These are phyloP conservation scores for Orientallactaga bullata DNA, from an alignment of 2,113 vertebrate genomes.

Conservation along the genomic window DNA sequence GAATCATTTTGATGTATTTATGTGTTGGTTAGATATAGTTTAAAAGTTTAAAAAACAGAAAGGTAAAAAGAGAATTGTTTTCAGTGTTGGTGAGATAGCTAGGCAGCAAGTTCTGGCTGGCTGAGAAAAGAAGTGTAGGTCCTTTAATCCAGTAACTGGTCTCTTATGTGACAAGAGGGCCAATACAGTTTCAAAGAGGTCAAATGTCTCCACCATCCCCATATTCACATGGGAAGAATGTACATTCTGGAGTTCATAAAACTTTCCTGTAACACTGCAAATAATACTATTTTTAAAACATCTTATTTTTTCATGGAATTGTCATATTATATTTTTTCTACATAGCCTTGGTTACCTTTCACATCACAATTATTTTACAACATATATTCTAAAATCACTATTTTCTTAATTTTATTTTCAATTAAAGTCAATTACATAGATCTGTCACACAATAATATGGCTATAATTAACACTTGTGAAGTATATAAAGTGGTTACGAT, in stretches of 20 bases:
- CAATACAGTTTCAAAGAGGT: background rate
- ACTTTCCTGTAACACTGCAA: background rate
- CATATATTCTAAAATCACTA: background rate
- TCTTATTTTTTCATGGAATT: background rate
- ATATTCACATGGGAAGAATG: background rate
- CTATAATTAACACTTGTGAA: background rate
- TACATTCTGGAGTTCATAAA: background rate
- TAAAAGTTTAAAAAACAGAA: background rate
- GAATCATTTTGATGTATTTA: background rate
- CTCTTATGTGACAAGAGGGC: background rate
- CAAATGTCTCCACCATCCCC: background rate
- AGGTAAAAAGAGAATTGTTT: background rate
- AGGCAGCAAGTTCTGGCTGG: background rate
- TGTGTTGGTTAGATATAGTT: background rate
- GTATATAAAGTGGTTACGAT: background rate
- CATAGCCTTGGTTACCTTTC: background rate
- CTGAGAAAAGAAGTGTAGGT: background rate
- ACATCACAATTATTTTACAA: conserved; percentile 16
- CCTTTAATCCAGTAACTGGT: fast-evolving
- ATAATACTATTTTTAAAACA: background rate
- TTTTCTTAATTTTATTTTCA: background rate
- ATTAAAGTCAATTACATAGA: background rate
- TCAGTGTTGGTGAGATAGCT: too few relatives aligned
- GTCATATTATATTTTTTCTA: background rate
- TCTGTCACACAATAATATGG: background rate